Evolutionary conservation across 2,797 vertebrate species (phyloP).

Genomic region (Halcyon chelicuti): DNA sequence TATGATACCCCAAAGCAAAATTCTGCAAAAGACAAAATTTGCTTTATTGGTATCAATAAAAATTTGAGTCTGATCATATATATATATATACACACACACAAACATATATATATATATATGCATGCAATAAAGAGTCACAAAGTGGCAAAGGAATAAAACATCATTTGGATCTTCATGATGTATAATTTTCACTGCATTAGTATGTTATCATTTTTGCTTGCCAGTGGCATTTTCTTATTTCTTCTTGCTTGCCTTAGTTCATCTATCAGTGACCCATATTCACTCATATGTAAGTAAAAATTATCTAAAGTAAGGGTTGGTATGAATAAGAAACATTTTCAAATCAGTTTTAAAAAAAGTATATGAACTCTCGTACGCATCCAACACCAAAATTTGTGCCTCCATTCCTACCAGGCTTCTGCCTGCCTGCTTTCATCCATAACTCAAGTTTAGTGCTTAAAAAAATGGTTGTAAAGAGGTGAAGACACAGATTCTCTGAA

Average conservation of each 20-base stretch:
- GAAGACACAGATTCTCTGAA: neutral
- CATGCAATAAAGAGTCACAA: neutral
- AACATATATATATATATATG: no score
- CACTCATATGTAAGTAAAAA: neutral
- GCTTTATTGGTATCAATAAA: neutral
- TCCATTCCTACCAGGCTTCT: neutral
- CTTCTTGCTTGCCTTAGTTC: neutral
- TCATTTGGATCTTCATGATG: neutral
- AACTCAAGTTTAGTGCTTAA: neutral
- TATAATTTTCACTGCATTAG: neutral
- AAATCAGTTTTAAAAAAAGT: neutral
- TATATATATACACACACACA: no score
- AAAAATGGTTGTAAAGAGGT: neutral
- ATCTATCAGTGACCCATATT: neutral
- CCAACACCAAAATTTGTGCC: neutral
- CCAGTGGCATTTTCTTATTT: neutral
- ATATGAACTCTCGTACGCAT: neutral
- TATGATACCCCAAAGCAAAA: neutral
- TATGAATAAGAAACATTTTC: neutral
- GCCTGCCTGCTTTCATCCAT: neutral
- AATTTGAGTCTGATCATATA: neutral
- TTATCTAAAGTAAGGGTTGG: neutral
- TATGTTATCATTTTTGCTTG: neutral
- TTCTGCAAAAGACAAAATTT: neutral
- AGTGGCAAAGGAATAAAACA: neutral